Evolutionary conservation across 1,140 invertebrate genomes (phyloP), one percentile per base, ranked within the genome.

Genomic region (Philotrypesis tridentata): DNA sequence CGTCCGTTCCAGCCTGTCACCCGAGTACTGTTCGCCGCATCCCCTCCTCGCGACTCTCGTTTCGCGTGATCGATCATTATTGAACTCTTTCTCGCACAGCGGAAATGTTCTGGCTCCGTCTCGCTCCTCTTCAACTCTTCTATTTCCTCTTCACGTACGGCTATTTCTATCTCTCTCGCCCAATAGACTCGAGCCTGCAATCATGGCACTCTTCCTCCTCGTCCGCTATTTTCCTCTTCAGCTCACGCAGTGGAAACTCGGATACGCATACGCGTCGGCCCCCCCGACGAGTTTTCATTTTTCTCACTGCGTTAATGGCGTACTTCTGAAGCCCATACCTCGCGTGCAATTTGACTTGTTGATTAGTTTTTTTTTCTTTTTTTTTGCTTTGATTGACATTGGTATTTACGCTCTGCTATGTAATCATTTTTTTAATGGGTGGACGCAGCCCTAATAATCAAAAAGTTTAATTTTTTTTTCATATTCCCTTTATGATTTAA

Each of bases 31-130:
- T 25, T 31, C 29, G 33, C 31, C 67, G 0, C 27, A n/a, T 17
- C 31, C 31, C 29, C n/a, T n/a, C 2, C 65, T 37, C 48, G 82
- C 73, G 85, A 80, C 71, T 83, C 85, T 80, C 67, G 21, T 55
- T 29, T 37, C 27, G 67, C 71, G 82, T 84, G 85, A 88, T 89
- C 88, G 87, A 89, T 89, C 87, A 89, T 89, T 89, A 89, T 89
- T 88, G 85, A 83, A 85, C 80, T 83, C 73, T 82, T 67, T 73
- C 78, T 77, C 82, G 55, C 84, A 79, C 75, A 82, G 82, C 55
- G 70, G 74, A 68, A 40, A 72, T 65, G 27, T 65, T 65, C 27
- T 82, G 73, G 60, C 70, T 48, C 67, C 71, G 82, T 86, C 84
- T 74, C 83, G 82, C 80, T 76, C 79, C 74, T 84, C 55, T 79